Evolutionary conservation across 2,888 invertebrate genomes (phyloP).

Genomic region (Dastarcus helophoroides): DNA sequence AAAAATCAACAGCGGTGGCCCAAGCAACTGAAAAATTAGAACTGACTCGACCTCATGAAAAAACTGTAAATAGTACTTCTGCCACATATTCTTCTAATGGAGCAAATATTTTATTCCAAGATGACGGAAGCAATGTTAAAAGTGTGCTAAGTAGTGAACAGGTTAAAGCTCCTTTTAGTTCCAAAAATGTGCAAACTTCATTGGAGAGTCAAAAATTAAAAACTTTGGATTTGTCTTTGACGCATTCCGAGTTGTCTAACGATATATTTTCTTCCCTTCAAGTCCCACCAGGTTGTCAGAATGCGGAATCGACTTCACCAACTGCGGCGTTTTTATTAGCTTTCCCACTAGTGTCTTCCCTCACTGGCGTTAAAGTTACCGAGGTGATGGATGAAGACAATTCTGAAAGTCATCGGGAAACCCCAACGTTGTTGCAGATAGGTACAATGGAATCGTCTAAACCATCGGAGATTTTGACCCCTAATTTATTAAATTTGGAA

Average conservation of each 20-base stretch:
- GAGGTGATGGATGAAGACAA: conserved; percentile 45
- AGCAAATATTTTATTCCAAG: no score
- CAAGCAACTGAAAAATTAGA: no score
- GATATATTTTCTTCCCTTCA: conserved; percentile 50
- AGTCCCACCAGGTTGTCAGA: conserved; percentile 43
- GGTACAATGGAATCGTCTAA: conserved; percentile 34
- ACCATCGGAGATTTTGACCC: conserved; percentile 28
- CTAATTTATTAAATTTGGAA: conserved; percentile 33
- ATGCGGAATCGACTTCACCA: conserved; percentile 55
- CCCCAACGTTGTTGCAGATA: conserved; percentile 39
- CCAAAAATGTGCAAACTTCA: conserved; percentile 11
- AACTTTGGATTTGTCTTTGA: conserved; percentile 23
- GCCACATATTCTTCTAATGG: no score
- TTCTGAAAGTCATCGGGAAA: conserved; percentile 35
- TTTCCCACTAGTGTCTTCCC: conserved; percentile 58
- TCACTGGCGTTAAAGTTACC: conserved; percentile 42
- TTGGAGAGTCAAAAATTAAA: conserved; percentile 15
- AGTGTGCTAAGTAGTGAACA: no score
- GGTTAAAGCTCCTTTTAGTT: conserved; percentile 2
- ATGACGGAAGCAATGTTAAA: no score
- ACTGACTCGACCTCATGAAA: no score
- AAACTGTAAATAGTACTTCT: no score
- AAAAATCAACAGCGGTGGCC: no score
- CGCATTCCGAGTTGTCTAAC: conserved; percentile 44
- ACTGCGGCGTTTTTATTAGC: conserved; percentile 67